Evolutionary conservation across 1,140 invertebrate species (phyloP).

Genomic region (Phymastichus coffea): DNA sequence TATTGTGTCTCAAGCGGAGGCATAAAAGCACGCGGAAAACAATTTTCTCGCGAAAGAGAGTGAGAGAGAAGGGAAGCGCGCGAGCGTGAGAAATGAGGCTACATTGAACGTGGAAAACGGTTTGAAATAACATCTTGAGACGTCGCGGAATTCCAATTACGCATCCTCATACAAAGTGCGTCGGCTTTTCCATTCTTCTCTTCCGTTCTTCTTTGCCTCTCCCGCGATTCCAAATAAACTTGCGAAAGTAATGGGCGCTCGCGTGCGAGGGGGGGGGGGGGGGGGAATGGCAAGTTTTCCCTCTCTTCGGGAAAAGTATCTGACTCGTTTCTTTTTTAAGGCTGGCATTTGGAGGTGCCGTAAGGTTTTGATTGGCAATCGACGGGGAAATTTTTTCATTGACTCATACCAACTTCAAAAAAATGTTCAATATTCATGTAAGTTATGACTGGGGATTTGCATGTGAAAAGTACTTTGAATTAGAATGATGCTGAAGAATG

Average conservation of each 20-base stretch:
- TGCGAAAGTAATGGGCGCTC: slow-evolving; percentile 7
- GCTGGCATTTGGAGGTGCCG: not conserved
- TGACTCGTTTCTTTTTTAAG: not conserved
- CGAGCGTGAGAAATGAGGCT: slow-evolving; percentile 22
- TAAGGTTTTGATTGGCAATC: not conserved
- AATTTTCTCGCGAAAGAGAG: slow-evolving; percentile 10
- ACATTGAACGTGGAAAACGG: slow-evolving; percentile 24
- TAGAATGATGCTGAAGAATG: too few relatives aligned
- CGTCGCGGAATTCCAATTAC: slow-evolving; percentile 29
- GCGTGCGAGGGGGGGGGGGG: not conserved
- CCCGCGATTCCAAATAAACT: too few relatives aligned
- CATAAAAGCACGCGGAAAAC: too few relatives aligned
- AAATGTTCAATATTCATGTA: too few relatives aligned
- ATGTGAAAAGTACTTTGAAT: too few relatives aligned
- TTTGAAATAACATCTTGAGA: slow-evolving; percentile 25
- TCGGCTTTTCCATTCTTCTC: slow-evolving; percentile 4
- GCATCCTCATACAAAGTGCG: slow-evolving; percentile 18
- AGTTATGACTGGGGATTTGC: too few relatives aligned
- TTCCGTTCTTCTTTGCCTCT: not conserved
- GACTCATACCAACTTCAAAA: too few relatives aligned
- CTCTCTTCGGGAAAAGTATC: too few relatives aligned
- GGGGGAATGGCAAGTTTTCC: too few relatives aligned
- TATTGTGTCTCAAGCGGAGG: too few relatives aligned
- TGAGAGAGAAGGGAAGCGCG: not conserved
- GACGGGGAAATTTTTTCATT: too few relatives aligned